Evolutionary conservation across 1,140 invertebrate species (phyloP), one percentile per base, ranked within the genome.

Genomic region (Lordiphosa collinella): DNA sequence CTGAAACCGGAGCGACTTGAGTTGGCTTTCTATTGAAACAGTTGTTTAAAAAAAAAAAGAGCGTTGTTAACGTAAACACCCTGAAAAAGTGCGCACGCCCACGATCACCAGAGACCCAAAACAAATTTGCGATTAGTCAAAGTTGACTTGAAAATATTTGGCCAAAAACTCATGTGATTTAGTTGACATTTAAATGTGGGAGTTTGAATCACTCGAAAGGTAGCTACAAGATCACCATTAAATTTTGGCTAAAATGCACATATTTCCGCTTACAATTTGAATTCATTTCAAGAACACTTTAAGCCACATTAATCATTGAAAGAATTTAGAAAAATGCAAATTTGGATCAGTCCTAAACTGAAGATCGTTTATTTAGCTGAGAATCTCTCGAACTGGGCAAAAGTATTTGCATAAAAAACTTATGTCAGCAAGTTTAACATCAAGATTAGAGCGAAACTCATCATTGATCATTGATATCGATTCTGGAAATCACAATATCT

Each of bases 1-100:
- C 36, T 43, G 35, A 55, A 58, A 53, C 60, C 51, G 51, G 48
- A 62, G 50, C 38, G 65, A n/a, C 22, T 18, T 52, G 47, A 63
- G 63, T 52, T 66, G 75, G 75, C 75, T 79, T 79, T 80, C 76
- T 80, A 82, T 80, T 80, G 78, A 68, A 82, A 80, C 75, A 80
- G 76, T 80, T 80, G 75, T 63, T 54, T 57, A 35, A 69, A 70
- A 58, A 41, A 40, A 18, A 44, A 16, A n/a, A n/a, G n/a, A n/a
- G n/a, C n/a, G n/a, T n/a, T 11, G 41, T 44, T 29, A 29, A 44
- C 22, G 34, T 29, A 35, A 57, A 25, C 22, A 25, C 22, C 22
- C 22, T 25, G 5, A 25, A 25, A 25, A 25, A 25, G 22, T 25
- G 6, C 22, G 22, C 22, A 25, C 41, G 41, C 41, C 41, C 41